Conservation (phyloP, 2,797 vertebrate genomes). For the Aldrovandia affinis region DNA sequence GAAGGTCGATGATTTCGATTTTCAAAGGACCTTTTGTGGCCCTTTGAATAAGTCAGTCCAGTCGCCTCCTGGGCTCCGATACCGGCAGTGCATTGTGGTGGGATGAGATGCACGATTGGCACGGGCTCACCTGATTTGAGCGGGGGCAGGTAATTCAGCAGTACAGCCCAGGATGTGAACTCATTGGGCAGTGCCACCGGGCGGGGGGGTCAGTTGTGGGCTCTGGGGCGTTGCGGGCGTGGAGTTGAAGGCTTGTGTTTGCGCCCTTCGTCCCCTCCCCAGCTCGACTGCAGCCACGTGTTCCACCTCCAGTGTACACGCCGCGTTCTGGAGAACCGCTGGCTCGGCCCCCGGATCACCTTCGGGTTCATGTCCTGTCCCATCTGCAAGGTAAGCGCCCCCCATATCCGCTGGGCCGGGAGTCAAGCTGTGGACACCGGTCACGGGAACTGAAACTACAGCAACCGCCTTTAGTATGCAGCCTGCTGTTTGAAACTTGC, state of each 20-base stretch:
- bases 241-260: neutral
- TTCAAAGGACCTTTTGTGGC: too few relatives aligned
- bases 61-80: too few relatives aligned
- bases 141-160: too few relatives aligned
- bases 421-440: conserved; percentile 24
- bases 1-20: too few relatives aligned
- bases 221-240: neutral
- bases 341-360: conserved; percentile 97
- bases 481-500: neutral
- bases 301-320: conserved; percentile 98
- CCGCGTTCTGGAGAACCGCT: conserved; percentile 94
- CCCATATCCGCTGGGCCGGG: neutral
- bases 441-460: conserved; percentile 27
- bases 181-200: neutral
- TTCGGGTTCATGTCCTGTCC: conserved; percentile 99
- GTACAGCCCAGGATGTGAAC: too few relatives aligned
- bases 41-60: too few relatives aligned
- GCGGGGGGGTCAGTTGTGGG: neutral
- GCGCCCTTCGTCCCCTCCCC: conserved; percentile 36
- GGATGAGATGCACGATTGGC: too few relatives aligned
- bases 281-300: conserved; percentile 98
- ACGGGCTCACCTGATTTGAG: too few relatives aligned
- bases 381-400: conserved; percentile 90
- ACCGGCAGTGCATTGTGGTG: too few relatives aligned
- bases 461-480: neutral